A percentile compares a stretch with the other conserved stretches of the same genome.
phyloP scores from a whole-genome alignment of 2,797 vertebrate genomes.

The Rhadinocentrus ornatus region DNA sequence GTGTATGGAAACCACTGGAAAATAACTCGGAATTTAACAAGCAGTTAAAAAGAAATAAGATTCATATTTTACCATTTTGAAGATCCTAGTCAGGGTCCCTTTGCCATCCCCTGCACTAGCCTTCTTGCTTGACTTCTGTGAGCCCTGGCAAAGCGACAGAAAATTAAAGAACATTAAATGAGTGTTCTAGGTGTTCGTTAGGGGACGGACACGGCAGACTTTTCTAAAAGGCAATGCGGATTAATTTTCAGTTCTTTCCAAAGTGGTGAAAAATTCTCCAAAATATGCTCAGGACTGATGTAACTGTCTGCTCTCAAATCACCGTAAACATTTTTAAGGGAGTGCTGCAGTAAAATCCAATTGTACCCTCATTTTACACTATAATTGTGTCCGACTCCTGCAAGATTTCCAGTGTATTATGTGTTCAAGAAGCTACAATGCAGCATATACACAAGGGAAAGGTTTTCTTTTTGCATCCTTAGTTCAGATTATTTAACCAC shows the following conservation, averaged over 20 bases:
- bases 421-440: slow-evolving; percentile 9
- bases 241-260: slow-evolving; percentile 24
- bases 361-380: neutral
- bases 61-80: slow-evolving; percentile 92
- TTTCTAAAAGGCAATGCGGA: slow-evolving; percentile 9
- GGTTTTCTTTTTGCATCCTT: neutral
- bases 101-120: slow-evolving; percentile 90
- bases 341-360: neutral
- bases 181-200: neutral
- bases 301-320: neutral
- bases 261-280: neutral
- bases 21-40: slow-evolving; percentile 4
- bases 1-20: neutral
- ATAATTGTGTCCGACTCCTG: slow-evolving; percentile 3
- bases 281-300: neutral
- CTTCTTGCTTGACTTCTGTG: slow-evolving; percentile 92
- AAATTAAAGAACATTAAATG: slow-evolving; percentile 8
- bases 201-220: slow-evolving; percentile 15
- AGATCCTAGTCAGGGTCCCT: slow-evolving; percentile 95
- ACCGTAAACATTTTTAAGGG: neutral
- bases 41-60: neutral
- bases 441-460: neutral
- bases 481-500: neutral
- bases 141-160: slow-evolving; percentile 82
- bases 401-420: slow-evolving; percentile 34